Evolutionary conservation across 2,888 invertebrate species (phyloP), one percentile per base, ranked within the genome.

Genomic region (Tetropium fuscum): DNA sequence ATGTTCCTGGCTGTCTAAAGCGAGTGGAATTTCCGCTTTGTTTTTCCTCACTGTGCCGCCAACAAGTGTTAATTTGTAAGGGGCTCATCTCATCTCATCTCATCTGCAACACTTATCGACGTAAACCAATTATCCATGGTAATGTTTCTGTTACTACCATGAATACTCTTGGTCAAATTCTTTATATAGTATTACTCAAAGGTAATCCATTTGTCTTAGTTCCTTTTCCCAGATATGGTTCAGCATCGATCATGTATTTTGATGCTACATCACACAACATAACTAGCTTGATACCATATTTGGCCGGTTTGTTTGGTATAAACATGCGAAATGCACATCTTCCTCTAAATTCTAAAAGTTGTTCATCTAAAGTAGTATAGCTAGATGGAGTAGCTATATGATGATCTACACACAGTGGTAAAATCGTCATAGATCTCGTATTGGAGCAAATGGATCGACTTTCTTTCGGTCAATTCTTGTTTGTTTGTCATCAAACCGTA

Each of bases 11-110:
- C 22, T 22, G 22, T 3, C 22, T 3, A 5, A 5, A 6, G 6
- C 22, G 22, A 22, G 22, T 22, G 74, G 62, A 15, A 80, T 80
- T 57, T 79, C 74, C 36, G 66, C 53, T 65, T 78, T 76, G 63
- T 76, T 77, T 51, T 70, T 66, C 49, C 76, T 44, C 45, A 77
- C 30, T 36, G 78, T 78, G 13, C 75, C 78, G 13, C 75, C 75
- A 20, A 75, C 64, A 13, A 77, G 45, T 6, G 74, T 76, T 38
- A 77, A 53, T 59, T 73, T 76, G 54, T 77, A 77, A 20, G 74
- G 77, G 41, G 69, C 60, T 58, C 68, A 49, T 32, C 74, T 63
- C 41, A 78, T 32, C 74, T 63, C 41, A 78, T 48, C 10, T 62
- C 51, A 57, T 74, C 70, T 4, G 72, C 75, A n/a, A 77, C 51